Conservation (phyloP, 2,797 vertebrate species). For the Phalanger gymnotis region DNA sequence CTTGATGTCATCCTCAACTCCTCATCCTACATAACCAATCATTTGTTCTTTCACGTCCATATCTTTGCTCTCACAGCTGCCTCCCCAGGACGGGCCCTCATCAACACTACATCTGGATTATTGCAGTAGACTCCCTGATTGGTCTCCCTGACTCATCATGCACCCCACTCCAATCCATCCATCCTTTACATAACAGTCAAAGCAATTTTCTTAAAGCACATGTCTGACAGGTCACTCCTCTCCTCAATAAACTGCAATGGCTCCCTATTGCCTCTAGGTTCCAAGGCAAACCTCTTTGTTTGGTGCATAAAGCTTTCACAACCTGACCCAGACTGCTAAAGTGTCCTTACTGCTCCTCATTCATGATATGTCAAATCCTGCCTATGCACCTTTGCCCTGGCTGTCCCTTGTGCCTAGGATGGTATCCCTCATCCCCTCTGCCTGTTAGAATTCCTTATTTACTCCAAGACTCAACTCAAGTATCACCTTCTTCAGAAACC, state of each 20-base stretch:
- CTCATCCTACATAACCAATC: background rate
- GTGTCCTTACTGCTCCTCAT: background rate
- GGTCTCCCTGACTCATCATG: background rate
- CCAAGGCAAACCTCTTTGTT: background rate
- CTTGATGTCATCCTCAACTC: background rate
- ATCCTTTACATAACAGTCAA: background rate
- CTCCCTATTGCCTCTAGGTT: background rate
- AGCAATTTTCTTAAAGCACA: background rate
- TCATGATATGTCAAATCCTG: background rate
- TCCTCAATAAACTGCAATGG: background rate
- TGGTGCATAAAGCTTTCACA: background rate
- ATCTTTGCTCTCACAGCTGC: background rate
- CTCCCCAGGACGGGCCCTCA: background rate
- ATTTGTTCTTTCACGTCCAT: background rate
- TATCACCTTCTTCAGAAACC: background rate
- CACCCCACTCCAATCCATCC: background rate
- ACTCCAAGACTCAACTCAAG: background rate
- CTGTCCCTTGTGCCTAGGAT: background rate
- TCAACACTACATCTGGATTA: background rate
- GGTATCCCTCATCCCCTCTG: background rate
- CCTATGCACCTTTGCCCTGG: background rate
- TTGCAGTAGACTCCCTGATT: background rate
- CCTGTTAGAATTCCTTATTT: background rate
- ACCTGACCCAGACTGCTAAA: background rate
- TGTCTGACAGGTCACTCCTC: background rate